A percentile compares a stretch with the other conserved stretches of the same genome.
Evolutionary conservation across 2,888 invertebrate genomes (phyloP).

Genomic region (Trachelus tabidus): DNA sequence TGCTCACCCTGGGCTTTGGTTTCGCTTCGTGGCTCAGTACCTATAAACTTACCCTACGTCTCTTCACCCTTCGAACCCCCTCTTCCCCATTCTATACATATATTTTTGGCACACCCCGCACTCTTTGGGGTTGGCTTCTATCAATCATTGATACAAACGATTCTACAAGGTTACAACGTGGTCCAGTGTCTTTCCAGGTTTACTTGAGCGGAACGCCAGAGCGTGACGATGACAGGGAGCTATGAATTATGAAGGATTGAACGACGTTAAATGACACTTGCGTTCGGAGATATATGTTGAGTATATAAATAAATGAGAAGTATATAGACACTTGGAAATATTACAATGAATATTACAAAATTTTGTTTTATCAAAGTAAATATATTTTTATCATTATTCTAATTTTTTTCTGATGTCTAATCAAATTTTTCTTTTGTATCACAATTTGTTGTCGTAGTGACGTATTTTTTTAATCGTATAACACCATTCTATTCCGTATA

Average conservation of each 20-base stretch:
- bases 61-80: neutral
- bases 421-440: no score
- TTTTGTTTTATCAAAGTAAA: neutral
- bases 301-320: neutral
- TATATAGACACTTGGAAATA: neutral
- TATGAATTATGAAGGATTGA: conserved; percentile 16
- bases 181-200: conserved; percentile 5
- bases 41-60: neutral
- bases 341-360: neutral
- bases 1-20: conserved; percentile 32
- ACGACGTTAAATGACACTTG: neutral
- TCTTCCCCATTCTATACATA: neutral
- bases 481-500: neutral
- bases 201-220: conserved; percentile 2
- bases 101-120: neutral
- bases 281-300: neutral
- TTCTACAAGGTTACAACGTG: conserved; percentile 5
- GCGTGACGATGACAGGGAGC: conserved; percentile 7
- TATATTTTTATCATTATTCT: neutral
- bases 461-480: neutral
- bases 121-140: conserved; percentile 2
- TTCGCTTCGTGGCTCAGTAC: conserved; percentile 26
- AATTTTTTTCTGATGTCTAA: no score
- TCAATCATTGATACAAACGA: conserved; percentile 23
- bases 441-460: no score